phyloP scores from a whole-genome alignment of 2,113 vertebrate species.

The Scartelaos histophorus region DNA sequence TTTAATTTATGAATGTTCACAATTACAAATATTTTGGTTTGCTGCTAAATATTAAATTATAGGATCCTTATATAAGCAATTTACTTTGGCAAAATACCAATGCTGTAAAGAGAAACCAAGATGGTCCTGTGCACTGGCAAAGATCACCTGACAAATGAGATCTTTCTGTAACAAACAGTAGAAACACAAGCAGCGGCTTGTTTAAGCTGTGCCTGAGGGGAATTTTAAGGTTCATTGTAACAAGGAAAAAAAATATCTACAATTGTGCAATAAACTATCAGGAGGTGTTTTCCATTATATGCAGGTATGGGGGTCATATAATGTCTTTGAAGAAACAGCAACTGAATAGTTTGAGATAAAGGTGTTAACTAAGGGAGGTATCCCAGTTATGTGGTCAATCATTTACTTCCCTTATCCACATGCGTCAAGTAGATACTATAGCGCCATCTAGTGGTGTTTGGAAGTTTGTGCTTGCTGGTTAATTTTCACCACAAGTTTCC shows the following conservation, averaged over 20 bases:
- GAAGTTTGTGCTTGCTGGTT: not conserved
- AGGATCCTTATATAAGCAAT: not conserved
- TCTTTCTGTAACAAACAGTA: constrained; percentile 20
- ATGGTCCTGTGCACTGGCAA: constrained; percentile 36
- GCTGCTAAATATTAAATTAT: not conserved
- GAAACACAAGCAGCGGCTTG: constrained; percentile 59
- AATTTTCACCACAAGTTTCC: not conserved
- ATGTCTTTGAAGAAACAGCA: not conserved
- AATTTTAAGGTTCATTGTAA: constrained; percentile 19
- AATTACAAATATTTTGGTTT: not conserved
- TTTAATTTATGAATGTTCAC: not conserved
- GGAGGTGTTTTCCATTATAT: constrained; percentile 14
- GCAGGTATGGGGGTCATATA: not conserved
- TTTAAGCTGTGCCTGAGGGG: constrained; percentile 38
- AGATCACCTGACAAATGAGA: constrained; percentile 41
- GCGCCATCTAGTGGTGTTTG: not conserved
- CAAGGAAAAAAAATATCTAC: constrained; percentile 15
- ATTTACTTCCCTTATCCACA: not conserved
- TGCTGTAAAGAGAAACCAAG: constrained; percentile 10
- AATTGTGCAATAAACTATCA: constrained; percentile 37
- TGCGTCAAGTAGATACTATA: not conserved
- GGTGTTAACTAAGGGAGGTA: not conserved
- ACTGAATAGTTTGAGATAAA: not conserved
- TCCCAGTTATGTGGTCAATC: not conserved
- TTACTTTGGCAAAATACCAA: not conserved